Percentiles rank a stretch among this genome's conserved stretches.
Evolutionary conservation across 2,888 invertebrate genomes (phyloP).

Genomic region (Ypsolopha scabrella): DNA sequence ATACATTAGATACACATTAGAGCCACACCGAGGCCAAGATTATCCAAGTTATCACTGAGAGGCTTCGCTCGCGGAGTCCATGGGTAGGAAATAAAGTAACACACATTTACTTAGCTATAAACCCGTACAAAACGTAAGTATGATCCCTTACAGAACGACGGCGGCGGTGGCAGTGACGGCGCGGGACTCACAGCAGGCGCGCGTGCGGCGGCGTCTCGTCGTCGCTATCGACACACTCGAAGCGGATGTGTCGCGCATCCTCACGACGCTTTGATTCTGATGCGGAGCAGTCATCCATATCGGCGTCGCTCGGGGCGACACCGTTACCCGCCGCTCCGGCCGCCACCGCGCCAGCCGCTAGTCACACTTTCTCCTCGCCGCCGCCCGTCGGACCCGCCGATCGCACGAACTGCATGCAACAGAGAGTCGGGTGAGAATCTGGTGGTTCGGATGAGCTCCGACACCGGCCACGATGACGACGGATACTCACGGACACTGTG

Average conservation of each 20-base stretch:
- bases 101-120: too few species aligned
- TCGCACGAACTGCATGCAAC: constrained; percentile 79
- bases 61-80: too few species aligned
- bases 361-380: constrained; percentile 88
- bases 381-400: constrained; percentile 67
- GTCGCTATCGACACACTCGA: constrained; percentile 55
- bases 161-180: too few species aligned
- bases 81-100: too few species aligned
- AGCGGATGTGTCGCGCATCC: constrained; percentile 45
- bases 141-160: too few species aligned
- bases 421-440: background rate
- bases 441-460: background rate
- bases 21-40: too few species aligned
- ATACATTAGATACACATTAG: too few species aligned
- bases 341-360: constrained; percentile 63
- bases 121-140: too few species aligned
- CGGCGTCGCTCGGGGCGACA: constrained; percentile 5
- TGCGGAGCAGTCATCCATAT: background rate
- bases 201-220: constrained; percentile 48
- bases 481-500: constrained; percentile 83
- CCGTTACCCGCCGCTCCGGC: constrained; percentile 11
- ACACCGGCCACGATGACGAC: background rate
- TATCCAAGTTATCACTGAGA: too few species aligned
- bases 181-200: constrained; percentile 32
- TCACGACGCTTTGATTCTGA: constrained; percentile 1